Evolutionary conservation across 2,888 invertebrate species (phyloP).

Genomic region (Clistopyga incitator): DNA sequence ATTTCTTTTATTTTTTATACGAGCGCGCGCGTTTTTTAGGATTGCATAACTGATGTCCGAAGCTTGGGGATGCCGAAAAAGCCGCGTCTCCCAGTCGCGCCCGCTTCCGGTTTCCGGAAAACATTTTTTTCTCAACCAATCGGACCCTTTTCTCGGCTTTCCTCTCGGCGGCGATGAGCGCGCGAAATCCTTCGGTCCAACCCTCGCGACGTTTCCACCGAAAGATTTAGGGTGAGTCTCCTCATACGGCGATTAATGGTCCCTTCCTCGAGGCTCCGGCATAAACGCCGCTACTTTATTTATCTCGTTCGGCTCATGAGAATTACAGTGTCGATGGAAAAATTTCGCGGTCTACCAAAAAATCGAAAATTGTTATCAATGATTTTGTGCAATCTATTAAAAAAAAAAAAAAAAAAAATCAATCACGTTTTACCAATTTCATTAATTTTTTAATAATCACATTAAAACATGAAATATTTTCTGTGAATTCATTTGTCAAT

Average conservation of each 20-base stretch:
- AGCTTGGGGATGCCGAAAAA: constrained; percentile 58
- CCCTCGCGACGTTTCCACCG: constrained; percentile 66
- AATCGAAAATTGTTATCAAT: too few relatives aligned
- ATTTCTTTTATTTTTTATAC: not conserved
- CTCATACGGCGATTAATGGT: constrained; percentile 66
- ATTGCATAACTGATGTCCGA: constrained; percentile 53
- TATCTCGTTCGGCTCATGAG: constrained; percentile 8
- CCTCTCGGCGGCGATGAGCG: constrained; percentile 34
- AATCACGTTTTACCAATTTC: too few relatives aligned
- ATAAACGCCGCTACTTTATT: constrained; percentile 50
- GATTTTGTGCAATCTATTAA: too few relatives aligned
- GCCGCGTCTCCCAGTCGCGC: constrained; percentile 80
- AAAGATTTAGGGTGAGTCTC: constrained; percentile 79
- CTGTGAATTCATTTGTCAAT: too few relatives aligned
- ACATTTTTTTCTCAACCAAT: constrained; percentile 15
- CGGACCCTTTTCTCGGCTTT: constrained; percentile 53
- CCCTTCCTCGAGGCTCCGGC: constrained; percentile 50
- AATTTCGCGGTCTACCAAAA: not conserved
- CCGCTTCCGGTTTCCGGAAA: constrained; percentile 76
- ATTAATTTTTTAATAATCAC: too few relatives aligned
- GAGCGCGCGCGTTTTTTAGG: constrained; percentile 17
- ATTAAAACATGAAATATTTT: too few relatives aligned
- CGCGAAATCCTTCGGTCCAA: constrained; percentile 49
- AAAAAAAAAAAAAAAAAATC: too few relatives aligned
- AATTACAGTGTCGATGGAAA: constrained; percentile 15